Evolutionary conservation across 2,113 vertebrate genomes (phyloP).

Genomic region (Chloropsis cyanopogon): DNA sequence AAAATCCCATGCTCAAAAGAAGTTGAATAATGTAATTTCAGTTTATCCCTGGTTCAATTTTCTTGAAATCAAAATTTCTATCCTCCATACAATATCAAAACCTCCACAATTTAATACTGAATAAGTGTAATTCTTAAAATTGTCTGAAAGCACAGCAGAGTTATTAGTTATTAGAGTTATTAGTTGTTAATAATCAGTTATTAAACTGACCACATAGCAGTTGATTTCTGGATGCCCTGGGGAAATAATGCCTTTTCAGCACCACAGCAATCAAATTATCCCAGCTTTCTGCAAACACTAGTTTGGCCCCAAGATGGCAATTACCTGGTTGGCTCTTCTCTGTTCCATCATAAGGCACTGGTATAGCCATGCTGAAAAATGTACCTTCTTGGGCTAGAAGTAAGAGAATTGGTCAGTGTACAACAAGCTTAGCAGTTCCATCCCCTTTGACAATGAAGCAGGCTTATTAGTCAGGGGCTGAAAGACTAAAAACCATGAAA

Average conservation of each 20-base stretch:
- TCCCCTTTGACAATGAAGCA: not conserved
- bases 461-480: not conserved
- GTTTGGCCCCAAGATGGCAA: not conserved
- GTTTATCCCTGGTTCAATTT: not conserved
- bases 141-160: not conserved
- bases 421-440: not conserved
- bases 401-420: fast-evolving
- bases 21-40: not conserved
- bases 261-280: not conserved
- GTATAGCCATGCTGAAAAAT: not conserved
- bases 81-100: not conserved
- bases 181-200: not conserved
- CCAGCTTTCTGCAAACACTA: not conserved
- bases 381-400: not conserved
- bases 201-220: not conserved
- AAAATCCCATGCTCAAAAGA: not conserved
- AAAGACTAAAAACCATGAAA: not conserved
- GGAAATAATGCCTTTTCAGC: not conserved
- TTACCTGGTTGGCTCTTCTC: not conserved
- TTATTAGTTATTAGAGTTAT: not conserved
- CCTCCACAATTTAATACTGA: fast-evolving
- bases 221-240: not conserved
- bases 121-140: not conserved
- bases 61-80: not conserved
- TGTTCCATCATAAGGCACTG: not conserved